Evolutionary conservation across 2,113 vertebrate species (phyloP).

Genomic region (Stegostoma tigrinum): DNA sequence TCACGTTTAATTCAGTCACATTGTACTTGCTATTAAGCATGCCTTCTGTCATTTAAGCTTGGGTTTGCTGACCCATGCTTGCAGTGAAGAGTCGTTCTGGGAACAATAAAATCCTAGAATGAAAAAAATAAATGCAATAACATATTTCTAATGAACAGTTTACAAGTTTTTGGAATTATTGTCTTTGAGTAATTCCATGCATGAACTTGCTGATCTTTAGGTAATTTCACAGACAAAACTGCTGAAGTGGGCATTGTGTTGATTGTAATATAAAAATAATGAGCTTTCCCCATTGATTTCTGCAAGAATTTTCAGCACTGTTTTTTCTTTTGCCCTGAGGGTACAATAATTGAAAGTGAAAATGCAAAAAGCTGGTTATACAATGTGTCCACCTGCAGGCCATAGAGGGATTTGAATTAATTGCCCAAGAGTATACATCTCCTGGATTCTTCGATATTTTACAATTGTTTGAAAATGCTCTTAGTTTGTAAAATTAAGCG

Average conservation of each 20-base stretch:
- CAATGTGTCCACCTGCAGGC: neutral
- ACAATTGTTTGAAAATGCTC: neutral
- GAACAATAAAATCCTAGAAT: neutral
- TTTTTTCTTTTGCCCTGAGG: neutral
- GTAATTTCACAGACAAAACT: neutral
- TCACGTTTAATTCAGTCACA: no score
- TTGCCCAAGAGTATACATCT: neutral
- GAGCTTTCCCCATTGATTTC: conserved; percentile 20
- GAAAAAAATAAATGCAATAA: neutral
- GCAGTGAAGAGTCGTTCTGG: no score
- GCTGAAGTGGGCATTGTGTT: neutral
- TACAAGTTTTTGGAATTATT: neutral
- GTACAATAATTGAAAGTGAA: neutral
- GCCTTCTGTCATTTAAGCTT: neutral
- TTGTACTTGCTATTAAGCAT: neutral
- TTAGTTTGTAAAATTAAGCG: neutral
- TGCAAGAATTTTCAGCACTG: neutral
- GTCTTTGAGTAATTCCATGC: neutral
- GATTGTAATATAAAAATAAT: conserved; percentile 20
- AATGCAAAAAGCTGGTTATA: neutral
- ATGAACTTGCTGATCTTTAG: neutral
- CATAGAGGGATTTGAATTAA: neutral
- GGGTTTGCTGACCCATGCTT: neutral
- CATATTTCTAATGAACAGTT: neutral
- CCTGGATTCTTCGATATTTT: neutral